These are phyloP conservation scores for Drosophila subobscura DNA, from an alignment of 1,140 invertebrate genomes.

Conservation along the genomic window DNA sequence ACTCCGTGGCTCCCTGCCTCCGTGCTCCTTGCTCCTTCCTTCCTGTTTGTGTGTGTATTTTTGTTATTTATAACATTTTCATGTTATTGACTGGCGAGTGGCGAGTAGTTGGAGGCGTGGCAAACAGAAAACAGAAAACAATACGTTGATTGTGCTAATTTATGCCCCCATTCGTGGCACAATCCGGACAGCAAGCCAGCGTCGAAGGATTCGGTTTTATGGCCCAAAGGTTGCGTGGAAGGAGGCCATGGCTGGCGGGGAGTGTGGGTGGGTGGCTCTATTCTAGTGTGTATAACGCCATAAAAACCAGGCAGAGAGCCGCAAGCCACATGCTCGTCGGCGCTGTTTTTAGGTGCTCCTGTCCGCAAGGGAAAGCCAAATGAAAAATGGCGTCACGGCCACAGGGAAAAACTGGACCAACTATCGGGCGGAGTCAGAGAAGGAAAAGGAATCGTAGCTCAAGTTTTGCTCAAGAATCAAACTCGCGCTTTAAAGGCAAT, in stretches of 20 bases:
- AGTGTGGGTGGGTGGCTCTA: slow-evolving; percentile 11
- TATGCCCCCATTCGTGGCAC: slow-evolving; percentile 54
- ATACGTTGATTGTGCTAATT: slow-evolving; percentile 82
- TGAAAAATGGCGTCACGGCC: slow-evolving; percentile 74
- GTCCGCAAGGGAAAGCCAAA: slow-evolving; percentile 24
- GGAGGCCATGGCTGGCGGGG: slow-evolving; percentile 7
- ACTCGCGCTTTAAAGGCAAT: slow-evolving; percentile 14
- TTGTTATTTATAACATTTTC: slow-evolving; percentile 80
- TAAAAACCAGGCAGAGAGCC: slow-evolving; percentile 71
- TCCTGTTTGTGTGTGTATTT: slow-evolving; percentile 42
- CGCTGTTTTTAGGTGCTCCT: slow-evolving; percentile 74
- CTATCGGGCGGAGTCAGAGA: neutral
- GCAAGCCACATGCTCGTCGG: slow-evolving; percentile 56
- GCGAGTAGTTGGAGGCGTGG: slow-evolving; percentile 48
- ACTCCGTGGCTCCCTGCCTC: slow-evolving; percentile 17
- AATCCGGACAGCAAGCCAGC: neutral
- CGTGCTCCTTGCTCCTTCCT: slow-evolving; percentile 17
- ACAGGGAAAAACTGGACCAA: slow-evolving; percentile 51
- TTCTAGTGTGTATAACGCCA: slow-evolving; percentile 31
- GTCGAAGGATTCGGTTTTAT: slow-evolving; percentile 62
- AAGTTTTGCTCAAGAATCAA: too few species aligned
- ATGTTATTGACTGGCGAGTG: slow-evolving; percentile 72
- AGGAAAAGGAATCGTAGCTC: too few species aligned
- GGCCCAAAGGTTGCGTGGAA: slow-evolving; percentile 67
- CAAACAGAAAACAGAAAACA: slow-evolving; percentile 67